Evolutionary conservation across 2,888 invertebrate genomes (phyloP), one percentile per base, ranked within the genome.

Genomic region (Synergus umbraculus): DNA sequence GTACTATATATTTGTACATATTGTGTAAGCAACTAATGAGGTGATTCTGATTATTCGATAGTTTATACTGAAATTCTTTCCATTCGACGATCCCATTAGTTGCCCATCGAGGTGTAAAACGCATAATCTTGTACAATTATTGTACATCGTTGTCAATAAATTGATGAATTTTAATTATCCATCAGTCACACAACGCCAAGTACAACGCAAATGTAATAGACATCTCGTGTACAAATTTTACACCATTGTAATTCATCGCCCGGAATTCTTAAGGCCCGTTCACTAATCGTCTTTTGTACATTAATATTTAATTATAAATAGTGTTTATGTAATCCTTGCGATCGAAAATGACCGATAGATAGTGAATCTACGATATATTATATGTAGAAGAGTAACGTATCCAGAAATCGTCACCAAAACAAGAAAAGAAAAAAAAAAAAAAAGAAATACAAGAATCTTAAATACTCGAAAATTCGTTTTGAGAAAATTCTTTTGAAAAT

Each of bases 141-240:
- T 87, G 85, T 88, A 86, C 83, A 85, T 83, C 80, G 83, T 85
- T 87, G 84, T 88, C 88, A 87, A 86, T 85, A 86, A 84, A 67
- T 78, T 63, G 80, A 84, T 87, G 86, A 87, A 84, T 87, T 86
- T 80, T 85, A 87, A 85, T 84, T 86, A 86, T 88, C 86, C 81
- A 87, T 87, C 87, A 86, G 87, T 88, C 86, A 86, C 85, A 87
- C 86, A 86, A 86, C 84, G 81, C 81, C 83, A 66, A 66, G 43
- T 66, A 49, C 49, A 73, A 41, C 15, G 15, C 46, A 54, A 15
- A 78, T 82, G 78, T 83, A 80, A 60, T 77, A 79, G 43, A 67
- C 43, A 76, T 54, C 5, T 37, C 41, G 76, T 76, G 49, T 76
- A 76, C 58, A 54, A 54, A 18, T 66, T 66, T 64, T 64, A 64